Percentiles rank a stretch among this genome's conserved stretches.
Evolutionary conservation across 2,797 vertebrate species (phyloP).

Genomic region (Karalla daura): DNA sequence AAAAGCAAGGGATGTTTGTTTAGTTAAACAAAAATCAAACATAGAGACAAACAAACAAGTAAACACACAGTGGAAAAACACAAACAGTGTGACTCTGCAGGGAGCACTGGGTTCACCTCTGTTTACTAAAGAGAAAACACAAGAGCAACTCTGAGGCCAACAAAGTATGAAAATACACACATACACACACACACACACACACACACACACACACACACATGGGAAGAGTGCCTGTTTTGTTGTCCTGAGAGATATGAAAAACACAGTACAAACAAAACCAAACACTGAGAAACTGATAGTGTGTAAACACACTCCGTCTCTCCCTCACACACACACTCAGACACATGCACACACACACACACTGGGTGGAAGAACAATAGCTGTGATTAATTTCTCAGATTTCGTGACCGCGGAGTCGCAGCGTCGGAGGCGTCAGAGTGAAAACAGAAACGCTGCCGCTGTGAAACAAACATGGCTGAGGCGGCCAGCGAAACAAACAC

Average conservation of each 20-base stretch:
- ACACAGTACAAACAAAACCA: constrained; percentile 62
- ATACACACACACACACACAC: constrained; percentile 3
- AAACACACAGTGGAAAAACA: neutral
- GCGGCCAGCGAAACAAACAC: constrained; percentile 57
- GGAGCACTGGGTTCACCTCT: constrained; percentile 37
- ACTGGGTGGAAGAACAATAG: constrained; percentile 59
- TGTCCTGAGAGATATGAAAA: constrained; percentile 47
- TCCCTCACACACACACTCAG: constrained; percentile 28
- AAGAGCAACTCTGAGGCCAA: constrained; percentile 38
- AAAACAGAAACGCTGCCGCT: constrained; percentile 33
- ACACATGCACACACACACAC: constrained; percentile 19
- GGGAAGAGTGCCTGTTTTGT: constrained; percentile 47
- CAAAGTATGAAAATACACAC: constrained; percentile 49
- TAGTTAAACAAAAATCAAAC: neutral
- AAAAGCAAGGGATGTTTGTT: neutral
- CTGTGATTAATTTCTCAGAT: constrained; percentile 74
- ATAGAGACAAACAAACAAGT: no score
- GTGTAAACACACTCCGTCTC: constrained; percentile 32
- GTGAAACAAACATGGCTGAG: constrained; percentile 50
- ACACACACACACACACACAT: constrained; percentile 14
- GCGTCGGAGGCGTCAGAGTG: constrained; percentile 56
- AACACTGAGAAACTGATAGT: constrained; percentile 58
- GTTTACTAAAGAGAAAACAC: constrained; percentile 47
- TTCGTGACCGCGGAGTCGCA: constrained; percentile 50
- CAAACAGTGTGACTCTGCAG: neutral